Evolutionary conservation across 1,140 invertebrate species (phyloP), one percentile per base, ranked within the genome.

Genomic region (Drosophila jambulina): DNA sequence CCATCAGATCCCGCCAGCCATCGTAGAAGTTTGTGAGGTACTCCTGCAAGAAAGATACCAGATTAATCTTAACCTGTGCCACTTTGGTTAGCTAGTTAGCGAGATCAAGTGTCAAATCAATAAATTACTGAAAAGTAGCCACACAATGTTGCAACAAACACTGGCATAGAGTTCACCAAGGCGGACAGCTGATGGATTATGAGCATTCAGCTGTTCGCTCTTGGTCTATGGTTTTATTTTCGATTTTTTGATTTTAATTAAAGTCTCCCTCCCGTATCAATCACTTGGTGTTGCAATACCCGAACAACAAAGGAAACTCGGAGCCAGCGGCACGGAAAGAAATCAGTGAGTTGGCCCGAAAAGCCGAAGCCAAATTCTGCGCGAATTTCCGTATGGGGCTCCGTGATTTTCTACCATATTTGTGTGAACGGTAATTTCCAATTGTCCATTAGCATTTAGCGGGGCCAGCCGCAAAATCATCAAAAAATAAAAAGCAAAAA

Each of bases 1-100:
- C 95, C 95, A 97, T 96, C 43, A 96, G 81, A 86, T 96, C 95
- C 69, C 94, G 91, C 91, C 95, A 96, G 59, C 93, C 93, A 65
- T 95, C 94, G 70, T 94, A 94, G 23, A 94, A 65, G 56, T 64
- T 86, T 92, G 76, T 68, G 56, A 94, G 83, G 94, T 93, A 82
- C 91, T 93, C 69, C 79, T 83, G 75, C 70, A 77, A 90, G 46
- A 25, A 25, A 43, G 38, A 58, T 34, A 43, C 40, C 19, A 49
- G 25, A 76, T 80, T 69, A 72, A 62, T 75, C 43, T n/a, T n/a
- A n/a, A 53, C 51, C 42, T 58, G 51, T 61, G 67, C 72, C 8
- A 23, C 12, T 13, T 45, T 17, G 48, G 38, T 48, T 43, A 15
- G 27, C 27, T n/a, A 49, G 38, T 48, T 46, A 23, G 27, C 34